These are phyloP conservation scores for Hydra vulgaris DNA, from an alignment of 30 jellyfish, hydroid and myxozoan genomes.

Conservation along the genomic window DNA sequence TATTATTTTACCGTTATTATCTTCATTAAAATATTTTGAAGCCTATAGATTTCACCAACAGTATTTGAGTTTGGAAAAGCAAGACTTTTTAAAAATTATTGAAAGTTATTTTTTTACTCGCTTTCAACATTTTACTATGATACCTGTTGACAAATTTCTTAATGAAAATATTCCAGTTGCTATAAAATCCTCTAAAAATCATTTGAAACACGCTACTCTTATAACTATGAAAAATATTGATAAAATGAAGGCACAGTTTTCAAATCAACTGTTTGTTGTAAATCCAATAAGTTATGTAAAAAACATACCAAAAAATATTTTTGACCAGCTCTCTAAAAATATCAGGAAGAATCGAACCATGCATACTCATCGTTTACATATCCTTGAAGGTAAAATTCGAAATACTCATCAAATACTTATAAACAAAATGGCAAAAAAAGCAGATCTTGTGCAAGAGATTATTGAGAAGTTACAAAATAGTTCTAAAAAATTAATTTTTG, in stretches of 20 bases:
- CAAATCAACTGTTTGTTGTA: slow-evolving; percentile 3
- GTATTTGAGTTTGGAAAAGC: not conserved
- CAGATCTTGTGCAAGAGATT: not conserved
- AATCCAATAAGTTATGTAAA: slow-evolving; percentile 15
- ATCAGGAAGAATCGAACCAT: not conserved
- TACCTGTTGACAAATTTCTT: not conserved
- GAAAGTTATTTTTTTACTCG: not conserved
- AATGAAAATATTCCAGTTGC: slow-evolving; percentile 6
- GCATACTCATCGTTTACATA: not conserved
- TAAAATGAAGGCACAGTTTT: not conserved
- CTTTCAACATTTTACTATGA: not conserved
- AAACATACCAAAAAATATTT: not conserved
- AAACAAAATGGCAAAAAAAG: not conserved
- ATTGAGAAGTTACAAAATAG: not conserved
- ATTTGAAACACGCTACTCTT: not conserved
- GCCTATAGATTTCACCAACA: not conserved
- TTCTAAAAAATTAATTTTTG: not conserved
- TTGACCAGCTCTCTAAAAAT: not conserved
- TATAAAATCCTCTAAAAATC: not conserved
- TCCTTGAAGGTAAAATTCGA: slow-evolving; percentile 7
- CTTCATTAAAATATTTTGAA: slow-evolving; percentile 1
- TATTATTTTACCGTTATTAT: not conserved
- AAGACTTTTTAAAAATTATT: not conserved
- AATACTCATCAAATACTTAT: not conserved
- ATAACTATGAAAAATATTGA: slow-evolving; percentile 11